Conservation (phyloP, 2,797 vertebrate genomes). For the Sebastes steindachneri region DNA sequence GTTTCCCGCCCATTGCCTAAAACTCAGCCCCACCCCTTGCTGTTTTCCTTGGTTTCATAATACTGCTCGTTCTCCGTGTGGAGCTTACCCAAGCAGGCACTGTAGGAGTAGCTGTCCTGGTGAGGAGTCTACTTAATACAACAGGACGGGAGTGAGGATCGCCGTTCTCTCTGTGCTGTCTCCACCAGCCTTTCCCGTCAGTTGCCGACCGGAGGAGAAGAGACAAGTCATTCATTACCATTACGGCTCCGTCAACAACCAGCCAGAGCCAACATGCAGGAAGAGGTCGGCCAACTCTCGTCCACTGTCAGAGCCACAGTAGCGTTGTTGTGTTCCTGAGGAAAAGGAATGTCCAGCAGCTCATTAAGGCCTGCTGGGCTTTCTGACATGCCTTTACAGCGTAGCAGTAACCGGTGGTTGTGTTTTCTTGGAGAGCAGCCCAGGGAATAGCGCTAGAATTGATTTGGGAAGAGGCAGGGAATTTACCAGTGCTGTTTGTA, state of each 20-base stretch:
- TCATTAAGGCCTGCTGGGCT: constrained; percentile 46
- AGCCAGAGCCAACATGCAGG: constrained; percentile 70
- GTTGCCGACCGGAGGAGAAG: constrained; percentile 45
- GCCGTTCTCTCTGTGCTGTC: constrained; percentile 19
- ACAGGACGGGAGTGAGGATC: constrained; percentile 28
- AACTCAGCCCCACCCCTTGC: constrained; percentile 66
- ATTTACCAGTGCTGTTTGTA: constrained; percentile 11
- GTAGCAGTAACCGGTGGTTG: constrained; percentile 29
- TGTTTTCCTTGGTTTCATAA: constrained; percentile 65
- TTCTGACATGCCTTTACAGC: constrained; percentile 29
- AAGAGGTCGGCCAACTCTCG: constrained; percentile 76
- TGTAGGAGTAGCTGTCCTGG: constrained; percentile 35
- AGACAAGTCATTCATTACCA: constrained; percentile 61
- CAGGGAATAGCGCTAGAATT: constrained; percentile 14
- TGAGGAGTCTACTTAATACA: constrained; percentile 31
- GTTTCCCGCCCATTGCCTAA: constrained; percentile 72
- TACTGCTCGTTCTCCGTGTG: constrained; percentile 30
- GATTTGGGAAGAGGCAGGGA: constrained; percentile 22
- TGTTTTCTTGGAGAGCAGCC: constrained; percentile 43
- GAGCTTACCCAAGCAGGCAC: constrained; percentile 36
- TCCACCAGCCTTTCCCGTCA: constrained; percentile 36
- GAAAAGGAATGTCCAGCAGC: constrained; percentile 47
- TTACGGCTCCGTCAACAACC: constrained; percentile 52
- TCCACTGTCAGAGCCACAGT: constrained; percentile 55
- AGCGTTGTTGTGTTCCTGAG: constrained; percentile 63